Evolutionary conservation across 2,888 invertebrate genomes (phyloP).

Genomic region (Dicycla oo): DNA sequence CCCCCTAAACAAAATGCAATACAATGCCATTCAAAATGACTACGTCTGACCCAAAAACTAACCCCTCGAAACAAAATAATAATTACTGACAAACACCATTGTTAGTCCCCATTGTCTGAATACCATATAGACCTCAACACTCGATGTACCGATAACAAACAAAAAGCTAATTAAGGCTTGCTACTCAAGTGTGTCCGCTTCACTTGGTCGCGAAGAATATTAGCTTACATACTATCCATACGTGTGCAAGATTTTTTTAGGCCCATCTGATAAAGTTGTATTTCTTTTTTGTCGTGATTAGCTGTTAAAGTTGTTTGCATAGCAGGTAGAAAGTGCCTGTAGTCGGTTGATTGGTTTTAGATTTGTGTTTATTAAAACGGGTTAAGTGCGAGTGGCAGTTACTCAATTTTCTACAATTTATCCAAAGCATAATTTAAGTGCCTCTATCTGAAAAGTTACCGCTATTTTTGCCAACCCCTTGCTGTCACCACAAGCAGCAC

Average conservation of each 20-base stretch:
- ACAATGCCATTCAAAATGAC: constrained; percentile 10
- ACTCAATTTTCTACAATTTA: background rate
- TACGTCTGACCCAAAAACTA: constrained; percentile 31
- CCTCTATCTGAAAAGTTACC: background rate
- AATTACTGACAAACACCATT: constrained; percentile 37
- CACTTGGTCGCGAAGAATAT: constrained; percentile 40
- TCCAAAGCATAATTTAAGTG: background rate
- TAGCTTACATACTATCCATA: constrained; percentile 49
- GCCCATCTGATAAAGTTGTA: constrained; percentile 34
- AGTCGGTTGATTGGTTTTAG: background rate
- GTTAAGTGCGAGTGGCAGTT: background rate
- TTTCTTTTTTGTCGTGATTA: constrained; percentile 40
- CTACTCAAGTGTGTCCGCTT: constrained; percentile 62
- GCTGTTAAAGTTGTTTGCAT: constrained; percentile 6
- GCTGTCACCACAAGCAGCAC: no score
- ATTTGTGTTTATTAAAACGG: constrained; percentile 4
- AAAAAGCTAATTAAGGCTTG: constrained; percentile 71
- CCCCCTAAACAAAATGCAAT: background rate
- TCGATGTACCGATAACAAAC: constrained; percentile 62
- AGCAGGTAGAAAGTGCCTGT: constrained; percentile 5
- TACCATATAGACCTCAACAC: constrained; percentile 70
- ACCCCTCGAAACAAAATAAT: constrained; percentile 29
- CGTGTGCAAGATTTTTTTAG: constrained; percentile 35
- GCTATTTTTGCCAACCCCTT: background rate
- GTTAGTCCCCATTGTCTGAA: constrained; percentile 47